phyloP scores from a whole-genome alignment of 2,888 invertebrate species.

The Caenorhabditis auriculariae region DNA sequence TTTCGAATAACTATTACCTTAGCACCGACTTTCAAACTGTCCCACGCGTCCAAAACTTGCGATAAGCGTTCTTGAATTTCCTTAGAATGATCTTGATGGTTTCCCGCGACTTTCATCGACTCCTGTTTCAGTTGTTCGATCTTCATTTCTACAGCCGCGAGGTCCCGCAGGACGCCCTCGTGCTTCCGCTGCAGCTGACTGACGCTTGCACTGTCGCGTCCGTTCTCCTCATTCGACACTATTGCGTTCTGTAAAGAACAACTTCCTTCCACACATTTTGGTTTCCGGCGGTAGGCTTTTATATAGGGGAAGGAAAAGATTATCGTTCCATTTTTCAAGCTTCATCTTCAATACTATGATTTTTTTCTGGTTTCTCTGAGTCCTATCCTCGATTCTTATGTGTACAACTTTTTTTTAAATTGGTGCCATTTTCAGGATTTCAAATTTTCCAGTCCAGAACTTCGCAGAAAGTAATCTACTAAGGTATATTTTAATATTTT shows the following conservation, averaged over 20 bases:
- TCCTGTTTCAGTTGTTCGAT: conserved; percentile 85
- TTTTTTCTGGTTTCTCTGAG: no score
- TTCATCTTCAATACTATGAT: not conserved
- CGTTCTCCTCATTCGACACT: conserved; percentile 92
- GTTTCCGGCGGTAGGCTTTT: no score
- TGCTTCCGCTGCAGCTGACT: conserved; percentile 83
- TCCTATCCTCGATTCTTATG: no score
- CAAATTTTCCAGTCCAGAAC: no score
- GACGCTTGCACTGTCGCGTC: conserved; percentile 92
- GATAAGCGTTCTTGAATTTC: conserved; percentile 37
- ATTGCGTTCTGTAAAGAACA: conserved; percentile 74
- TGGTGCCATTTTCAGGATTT: no score
- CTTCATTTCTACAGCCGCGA: conserved; percentile 59
- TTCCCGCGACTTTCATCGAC: conserved; percentile 85
- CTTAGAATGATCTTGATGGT: conserved; percentile 82
- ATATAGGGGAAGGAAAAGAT: no score
- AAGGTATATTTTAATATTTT: no score
- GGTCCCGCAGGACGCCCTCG: conserved; percentile 86
- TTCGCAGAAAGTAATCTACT: no score
- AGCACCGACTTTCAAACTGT: conserved; percentile 80
- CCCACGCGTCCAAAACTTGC: conserved; percentile 92
- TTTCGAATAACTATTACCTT: no score
- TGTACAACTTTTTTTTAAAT: no score
- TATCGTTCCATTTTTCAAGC: no score
- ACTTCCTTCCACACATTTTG: no score